A percentile compares a stretch with the other conserved stretches of the same genome.
Evolutionary conservation across 2,888 invertebrate genomes (phyloP).

Genomic region (Noctua janthe): DNA sequence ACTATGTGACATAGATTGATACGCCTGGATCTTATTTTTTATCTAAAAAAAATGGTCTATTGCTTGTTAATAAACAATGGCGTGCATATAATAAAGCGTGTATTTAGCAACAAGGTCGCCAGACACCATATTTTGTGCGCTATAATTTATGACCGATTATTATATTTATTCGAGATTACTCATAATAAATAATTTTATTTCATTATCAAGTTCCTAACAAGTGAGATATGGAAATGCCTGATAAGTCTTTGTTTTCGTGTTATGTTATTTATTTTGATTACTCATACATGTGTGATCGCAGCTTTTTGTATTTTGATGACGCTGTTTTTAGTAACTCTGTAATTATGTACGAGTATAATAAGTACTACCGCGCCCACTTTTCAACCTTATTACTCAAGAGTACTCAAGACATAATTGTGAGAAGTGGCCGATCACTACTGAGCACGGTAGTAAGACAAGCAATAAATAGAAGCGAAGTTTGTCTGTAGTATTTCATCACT

Average conservation of each 20-base stretch:
- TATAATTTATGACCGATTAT: conserved; percentile 16
- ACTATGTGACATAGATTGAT: conserved; percentile 51
- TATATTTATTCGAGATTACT: conserved; percentile 1
- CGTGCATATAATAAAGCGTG: neutral
- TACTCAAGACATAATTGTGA: no score
- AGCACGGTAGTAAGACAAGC: no score
- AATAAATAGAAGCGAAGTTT: no score
- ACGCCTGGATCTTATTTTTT: conserved; percentile 16
- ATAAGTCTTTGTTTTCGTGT: conserved; percentile 24
- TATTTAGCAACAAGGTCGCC: conserved; percentile 20
- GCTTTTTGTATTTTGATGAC: neutral
- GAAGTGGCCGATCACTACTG: no score
- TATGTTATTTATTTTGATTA: conserved; percentile 27
- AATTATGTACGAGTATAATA: neutral
- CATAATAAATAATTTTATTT: neutral
- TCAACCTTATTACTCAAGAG: no score
- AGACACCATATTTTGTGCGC: neutral
- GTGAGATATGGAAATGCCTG: neutral
- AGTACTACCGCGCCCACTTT: no score
- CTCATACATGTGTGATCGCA: neutral
- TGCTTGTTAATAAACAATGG: conserved; percentile 28
- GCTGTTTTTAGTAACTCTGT: neutral
- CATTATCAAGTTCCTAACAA: conserved; percentile 12
- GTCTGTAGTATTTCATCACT: neutral
- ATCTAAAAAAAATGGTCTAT: conserved; percentile 5